Evolutionary conservation across 2,797 vertebrate species (phyloP).

Genomic region (Oceanodroma leucorhoa): DNA sequence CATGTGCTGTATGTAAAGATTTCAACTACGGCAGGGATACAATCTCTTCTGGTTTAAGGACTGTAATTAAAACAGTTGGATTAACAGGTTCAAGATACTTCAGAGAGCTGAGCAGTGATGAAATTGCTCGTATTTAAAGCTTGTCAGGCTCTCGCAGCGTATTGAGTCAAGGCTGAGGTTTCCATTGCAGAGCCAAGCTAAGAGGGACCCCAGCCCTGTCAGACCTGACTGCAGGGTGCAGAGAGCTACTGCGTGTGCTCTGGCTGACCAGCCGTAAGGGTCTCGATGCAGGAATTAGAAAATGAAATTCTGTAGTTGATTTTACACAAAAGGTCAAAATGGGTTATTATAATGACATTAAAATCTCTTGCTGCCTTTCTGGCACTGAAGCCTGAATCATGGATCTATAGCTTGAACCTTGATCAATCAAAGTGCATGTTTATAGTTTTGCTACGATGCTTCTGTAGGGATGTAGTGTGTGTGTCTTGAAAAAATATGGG

Average conservation of each 20-base stretch:
- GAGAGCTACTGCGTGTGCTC: background rate
- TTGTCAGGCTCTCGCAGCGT: background rate
- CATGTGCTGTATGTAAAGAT: background rate
- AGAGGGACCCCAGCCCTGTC: accelerated
- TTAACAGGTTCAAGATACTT: background rate
- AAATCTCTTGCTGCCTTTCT: background rate
- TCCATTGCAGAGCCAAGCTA: background rate
- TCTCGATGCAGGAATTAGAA: background rate
- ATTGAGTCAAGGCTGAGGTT: background rate
- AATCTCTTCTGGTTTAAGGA: background rate
- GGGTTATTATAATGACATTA: background rate
- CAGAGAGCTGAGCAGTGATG: background rate
- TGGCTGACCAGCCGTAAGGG: background rate
- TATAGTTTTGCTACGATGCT: background rate
- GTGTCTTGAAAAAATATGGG: background rate
- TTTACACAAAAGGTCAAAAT: background rate
- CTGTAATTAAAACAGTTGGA: background rate
- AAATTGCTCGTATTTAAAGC: background rate
- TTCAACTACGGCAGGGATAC: background rate
- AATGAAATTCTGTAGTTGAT: background rate
- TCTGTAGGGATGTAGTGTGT: background rate
- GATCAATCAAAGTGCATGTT: background rate
- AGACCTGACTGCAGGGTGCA: background rate
- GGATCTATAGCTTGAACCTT: background rate
- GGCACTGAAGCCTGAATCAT: background rate